Evolutionary conservation across 2,888 invertebrate species (phyloP).

Genomic region (Ochropleura leucogaster): DNA sequence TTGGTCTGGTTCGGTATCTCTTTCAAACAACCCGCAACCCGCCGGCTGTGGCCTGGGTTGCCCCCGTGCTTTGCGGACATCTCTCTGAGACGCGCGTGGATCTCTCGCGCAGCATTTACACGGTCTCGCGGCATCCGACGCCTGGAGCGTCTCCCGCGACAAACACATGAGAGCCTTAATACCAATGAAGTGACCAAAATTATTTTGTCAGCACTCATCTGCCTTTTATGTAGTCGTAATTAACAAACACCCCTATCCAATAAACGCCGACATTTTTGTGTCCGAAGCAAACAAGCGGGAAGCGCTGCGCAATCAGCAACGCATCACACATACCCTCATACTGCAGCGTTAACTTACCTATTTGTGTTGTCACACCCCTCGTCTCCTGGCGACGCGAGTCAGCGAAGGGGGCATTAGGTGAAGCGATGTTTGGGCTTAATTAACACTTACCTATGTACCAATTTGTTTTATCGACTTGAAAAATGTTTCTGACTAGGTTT

Average conservation of each 20-base stretch:
- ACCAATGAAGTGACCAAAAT: no score
- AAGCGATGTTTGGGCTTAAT: constrained; percentile 1
- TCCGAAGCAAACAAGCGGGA: constrained; percentile 8
- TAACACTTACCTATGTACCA: neutral
- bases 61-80: no score
- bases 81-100: no score
- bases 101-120: no score
- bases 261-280: neutral
- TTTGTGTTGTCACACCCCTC: constrained; percentile 21
- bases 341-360: constrained; percentile 20
- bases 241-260: neutral
- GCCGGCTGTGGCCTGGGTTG: no score
- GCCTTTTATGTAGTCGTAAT: neutral
- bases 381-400: neutral
- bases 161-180: no score
- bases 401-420: neutral
- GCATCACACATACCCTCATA: neutral
- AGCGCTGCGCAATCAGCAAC: constrained; percentile 10
- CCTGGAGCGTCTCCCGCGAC: no score
- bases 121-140: no score
- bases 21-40: no score
- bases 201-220: neutral
- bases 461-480: no score
- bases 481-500: no score
- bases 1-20: no score